phyloP scores from a whole-genome alignment of 1,140 invertebrate species.

The Chelonus insularis region DNA sequence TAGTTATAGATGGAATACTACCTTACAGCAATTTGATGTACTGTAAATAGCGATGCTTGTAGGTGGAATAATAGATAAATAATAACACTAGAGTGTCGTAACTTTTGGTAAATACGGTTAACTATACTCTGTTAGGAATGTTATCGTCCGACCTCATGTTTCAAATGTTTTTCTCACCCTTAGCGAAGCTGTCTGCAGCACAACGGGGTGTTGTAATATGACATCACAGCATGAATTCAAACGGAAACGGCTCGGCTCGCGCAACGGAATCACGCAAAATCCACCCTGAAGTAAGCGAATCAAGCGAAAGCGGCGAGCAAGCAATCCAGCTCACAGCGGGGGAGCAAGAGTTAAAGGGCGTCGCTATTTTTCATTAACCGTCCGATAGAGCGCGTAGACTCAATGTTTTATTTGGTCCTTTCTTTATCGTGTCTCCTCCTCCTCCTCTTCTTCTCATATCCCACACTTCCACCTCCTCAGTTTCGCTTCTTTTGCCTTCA shows the following conservation, averaged over 20 bases:
- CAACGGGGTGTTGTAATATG: slow-evolving; percentile 42
- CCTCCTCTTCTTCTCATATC: slow-evolving; percentile 7
- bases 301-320: slow-evolving; percentile 39
- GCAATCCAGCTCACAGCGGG: slow-evolving; percentile 48
- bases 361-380: slow-evolving; percentile 56
- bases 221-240: slow-evolving; percentile 48
- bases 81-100: too few relatives aligned
- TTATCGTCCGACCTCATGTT: neutral
- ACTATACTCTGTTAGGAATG: neutral
- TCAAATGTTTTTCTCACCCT: slow-evolving; percentile 3
- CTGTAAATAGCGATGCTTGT: too few relatives aligned
- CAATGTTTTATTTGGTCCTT: slow-evolving; percentile 40
- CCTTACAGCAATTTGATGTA: too few relatives aligned
- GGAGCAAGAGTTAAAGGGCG: slow-evolving; percentile 40
- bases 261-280: slow-evolving; percentile 46
- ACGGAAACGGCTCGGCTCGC: slow-evolving; percentile 38
- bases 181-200: slow-evolving; percentile 14
- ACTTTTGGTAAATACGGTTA: too few relatives aligned
- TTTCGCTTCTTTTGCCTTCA: slow-evolving; percentile 17
- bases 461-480: slow-evolving; percentile 9
- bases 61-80: too few relatives aligned
- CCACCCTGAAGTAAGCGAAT: slow-evolving; percentile 41
- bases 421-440: neutral
- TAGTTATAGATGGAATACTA: too few relatives aligned
- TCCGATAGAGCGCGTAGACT: slow-evolving; percentile 39